phyloP scores from a whole-genome alignment of 2,888 invertebrate genomes.

The Amphipoea oculea region DNA sequence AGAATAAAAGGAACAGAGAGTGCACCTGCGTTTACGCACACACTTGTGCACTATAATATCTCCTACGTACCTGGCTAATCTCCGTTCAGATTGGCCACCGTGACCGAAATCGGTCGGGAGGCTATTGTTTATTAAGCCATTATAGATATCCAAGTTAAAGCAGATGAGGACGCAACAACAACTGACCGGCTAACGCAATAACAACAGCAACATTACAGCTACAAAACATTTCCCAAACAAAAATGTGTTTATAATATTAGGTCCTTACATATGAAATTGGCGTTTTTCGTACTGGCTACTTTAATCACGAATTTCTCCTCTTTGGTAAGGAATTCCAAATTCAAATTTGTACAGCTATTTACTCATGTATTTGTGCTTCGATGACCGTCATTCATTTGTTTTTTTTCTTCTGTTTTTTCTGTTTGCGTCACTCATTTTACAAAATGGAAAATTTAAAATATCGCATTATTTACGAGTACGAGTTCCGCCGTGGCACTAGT shows the following conservation, averaged over 20 bases:
- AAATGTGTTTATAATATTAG: conserved; percentile 51
- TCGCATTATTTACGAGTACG: too few species aligned
- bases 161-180: conserved; percentile 7
- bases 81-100: background rate
- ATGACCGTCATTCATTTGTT: too few species aligned
- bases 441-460: too few species aligned
- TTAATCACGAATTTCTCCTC: too few species aligned
- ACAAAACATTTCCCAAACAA: conserved; percentile 28
- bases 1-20: background rate
- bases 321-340: too few species aligned
- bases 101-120: background rate
- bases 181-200: conserved; percentile 45
- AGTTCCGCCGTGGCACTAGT: too few species aligned
- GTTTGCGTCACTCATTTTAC: too few species aligned
- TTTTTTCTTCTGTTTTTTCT: too few species aligned
- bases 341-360: too few species aligned
- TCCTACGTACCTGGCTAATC: background rate
- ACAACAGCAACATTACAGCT: conserved; percentile 34
- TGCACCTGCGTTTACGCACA: background rate
- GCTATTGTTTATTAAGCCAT: background rate
- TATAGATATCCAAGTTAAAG: background rate
- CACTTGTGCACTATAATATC: background rate
- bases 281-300: too few species aligned
- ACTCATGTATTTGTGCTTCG: too few species aligned
- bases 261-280: too few species aligned